phyloP scores from a whole-genome alignment of 2,888 invertebrate genomes.

The Invenusta paracnida region DNA sequence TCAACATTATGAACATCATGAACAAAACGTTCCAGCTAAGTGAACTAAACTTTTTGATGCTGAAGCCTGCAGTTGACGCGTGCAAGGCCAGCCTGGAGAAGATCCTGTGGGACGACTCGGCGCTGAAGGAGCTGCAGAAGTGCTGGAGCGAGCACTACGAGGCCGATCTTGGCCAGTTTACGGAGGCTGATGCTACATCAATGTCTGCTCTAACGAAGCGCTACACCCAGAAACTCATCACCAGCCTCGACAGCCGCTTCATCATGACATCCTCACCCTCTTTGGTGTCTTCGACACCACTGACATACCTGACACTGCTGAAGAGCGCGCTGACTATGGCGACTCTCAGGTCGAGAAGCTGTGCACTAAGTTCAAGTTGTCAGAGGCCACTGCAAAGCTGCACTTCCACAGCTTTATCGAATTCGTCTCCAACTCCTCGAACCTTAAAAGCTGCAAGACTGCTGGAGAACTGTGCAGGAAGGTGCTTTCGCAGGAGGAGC shows the following conservation, averaged over 20 bases:
- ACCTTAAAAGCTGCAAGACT: too few relatives aligned
- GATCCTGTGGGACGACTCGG: neutral
- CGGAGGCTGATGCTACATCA: neutral
- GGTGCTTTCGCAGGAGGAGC: too few relatives aligned
- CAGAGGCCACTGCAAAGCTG: too few relatives aligned
- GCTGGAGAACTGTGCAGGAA: too few relatives aligned
- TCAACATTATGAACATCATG: neutral
- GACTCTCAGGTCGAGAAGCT: too few relatives aligned
- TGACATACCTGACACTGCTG: neutral
- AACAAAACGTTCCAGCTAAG: too few relatives aligned
- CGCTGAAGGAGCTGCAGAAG: slow-evolving; percentile 1
- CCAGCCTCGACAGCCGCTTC: neutral
- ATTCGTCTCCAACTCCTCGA: too few relatives aligned
- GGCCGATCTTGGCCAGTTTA: slow-evolving; percentile 1
- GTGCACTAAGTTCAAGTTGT: too few relatives aligned
- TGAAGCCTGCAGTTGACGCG: neutral
- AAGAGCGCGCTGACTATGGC: neutral
- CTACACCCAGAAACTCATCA: neutral
- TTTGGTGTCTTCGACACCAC: neutral
- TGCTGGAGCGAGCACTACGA: too few relatives aligned
- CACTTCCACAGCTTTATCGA: too few relatives aligned
- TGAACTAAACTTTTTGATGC: neutral
- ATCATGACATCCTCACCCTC: slow-evolving; percentile 1
- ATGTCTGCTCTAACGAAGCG: too few relatives aligned
- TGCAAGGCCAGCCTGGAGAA: neutral